A percentile compares a stretch with the other conserved stretches of the same genome.
phyloP scores from a whole-genome alignment of 2,797 vertebrate species.

The Pipistrellus pipistrellus region DNA sequence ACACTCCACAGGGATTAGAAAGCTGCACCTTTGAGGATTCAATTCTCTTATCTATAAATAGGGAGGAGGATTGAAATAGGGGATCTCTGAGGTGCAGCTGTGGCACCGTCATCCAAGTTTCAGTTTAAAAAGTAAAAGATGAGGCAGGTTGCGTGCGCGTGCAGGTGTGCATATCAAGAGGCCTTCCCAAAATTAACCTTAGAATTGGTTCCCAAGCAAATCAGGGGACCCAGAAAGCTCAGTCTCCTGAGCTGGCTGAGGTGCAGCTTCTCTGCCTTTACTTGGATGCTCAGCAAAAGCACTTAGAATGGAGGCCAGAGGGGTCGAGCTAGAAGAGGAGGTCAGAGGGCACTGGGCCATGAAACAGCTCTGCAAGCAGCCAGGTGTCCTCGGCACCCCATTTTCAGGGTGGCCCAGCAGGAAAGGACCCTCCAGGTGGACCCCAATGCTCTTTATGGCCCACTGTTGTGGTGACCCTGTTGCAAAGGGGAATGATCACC shows the following conservation, averaged over 20 bases:
- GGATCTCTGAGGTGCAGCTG: background rate
- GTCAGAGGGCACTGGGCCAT: background rate
- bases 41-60: background rate
- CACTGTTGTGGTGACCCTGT: background rate
- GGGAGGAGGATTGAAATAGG: background rate
- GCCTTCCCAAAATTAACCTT: background rate
- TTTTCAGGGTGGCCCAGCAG: background rate
- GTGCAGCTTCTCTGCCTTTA: background rate
- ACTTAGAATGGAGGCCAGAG: background rate
- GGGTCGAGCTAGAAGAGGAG: background rate
- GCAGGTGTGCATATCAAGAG: background rate
- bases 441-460: background rate
- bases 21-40: background rate
- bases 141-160: background rate
- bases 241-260: background rate
- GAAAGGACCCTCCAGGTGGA: background rate
- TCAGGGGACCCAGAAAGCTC: background rate
- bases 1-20: background rate
- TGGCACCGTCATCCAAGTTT: background rate
- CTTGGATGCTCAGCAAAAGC: background rate
- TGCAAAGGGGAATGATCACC: background rate
- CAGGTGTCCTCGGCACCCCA: too few species aligned
- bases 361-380: background rate
- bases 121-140: background rate
- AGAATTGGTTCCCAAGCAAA: background rate